phyloP scores from a whole-genome alignment of 2,888 invertebrate genomes.

The Erebia aethiops region DNA sequence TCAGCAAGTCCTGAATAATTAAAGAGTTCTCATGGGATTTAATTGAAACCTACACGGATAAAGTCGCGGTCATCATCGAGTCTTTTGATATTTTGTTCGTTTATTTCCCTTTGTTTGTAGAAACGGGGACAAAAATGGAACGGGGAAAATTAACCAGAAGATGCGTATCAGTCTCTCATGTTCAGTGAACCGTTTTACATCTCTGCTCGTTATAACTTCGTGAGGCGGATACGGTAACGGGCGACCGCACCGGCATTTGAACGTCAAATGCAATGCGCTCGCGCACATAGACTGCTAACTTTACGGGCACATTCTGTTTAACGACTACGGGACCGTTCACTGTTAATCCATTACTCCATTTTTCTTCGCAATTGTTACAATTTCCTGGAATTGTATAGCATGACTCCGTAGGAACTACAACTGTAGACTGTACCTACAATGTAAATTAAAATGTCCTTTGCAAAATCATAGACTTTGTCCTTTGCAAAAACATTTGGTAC shows the following conservation, averaged over 20 bases:
- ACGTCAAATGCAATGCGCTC: conserved; percentile 32
- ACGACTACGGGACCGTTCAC: conserved; percentile 19
- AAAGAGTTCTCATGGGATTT: too few relatives aligned
- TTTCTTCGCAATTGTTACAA: conserved; percentile 17
- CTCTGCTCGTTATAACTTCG: conserved; percentile 48
- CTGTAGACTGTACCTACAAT: background rate
- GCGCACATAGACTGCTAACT: conserved; percentile 28
- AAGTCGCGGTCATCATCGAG: too few relatives aligned
- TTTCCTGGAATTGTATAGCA: background rate
- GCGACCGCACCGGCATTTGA: conserved; percentile 26
- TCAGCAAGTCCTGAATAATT: too few relatives aligned
- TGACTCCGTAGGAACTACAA: background rate
- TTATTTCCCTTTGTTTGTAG: background rate
- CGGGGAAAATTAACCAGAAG: background rate
- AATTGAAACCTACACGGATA: too few relatives aligned
- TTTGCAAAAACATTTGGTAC: too few relatives aligned
- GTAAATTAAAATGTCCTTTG: too few relatives aligned
- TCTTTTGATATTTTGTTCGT: too few relatives aligned
- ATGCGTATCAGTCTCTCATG: background rate
- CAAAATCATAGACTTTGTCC: too few relatives aligned
- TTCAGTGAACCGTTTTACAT: background rate
- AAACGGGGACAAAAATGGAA: background rate
- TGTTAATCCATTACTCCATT: conserved; percentile 19
- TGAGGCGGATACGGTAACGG: conserved; percentile 44
- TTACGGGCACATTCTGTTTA: conserved; percentile 36